phyloP scores from a whole-genome alignment of 2,113 vertebrate species.

The Psettodes erumei region DNA sequence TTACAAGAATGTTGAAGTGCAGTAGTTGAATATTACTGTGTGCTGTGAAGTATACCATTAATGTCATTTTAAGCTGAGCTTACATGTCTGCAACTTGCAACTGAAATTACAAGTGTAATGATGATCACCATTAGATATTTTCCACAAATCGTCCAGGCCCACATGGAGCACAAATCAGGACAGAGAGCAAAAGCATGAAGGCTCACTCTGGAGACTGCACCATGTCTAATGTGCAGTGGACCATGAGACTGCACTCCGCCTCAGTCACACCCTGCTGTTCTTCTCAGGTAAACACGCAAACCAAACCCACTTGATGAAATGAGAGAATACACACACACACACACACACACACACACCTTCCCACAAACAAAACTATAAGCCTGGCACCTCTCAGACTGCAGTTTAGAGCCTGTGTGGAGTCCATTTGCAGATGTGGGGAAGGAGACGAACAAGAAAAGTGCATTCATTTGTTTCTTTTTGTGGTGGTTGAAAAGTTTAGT shows the following conservation, averaged over 20 bases:
- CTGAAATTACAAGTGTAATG: not conserved
- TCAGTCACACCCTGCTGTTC: constrained; percentile 68
- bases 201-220: constrained; percentile 50
- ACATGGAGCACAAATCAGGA: constrained; percentile 4
- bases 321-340: constrained; percentile 18
- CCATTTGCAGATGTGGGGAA: not conserved
- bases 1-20: no score
- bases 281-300: constrained; percentile 65
- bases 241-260: constrained; percentile 56
- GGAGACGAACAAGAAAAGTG: not conserved
- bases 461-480: not conserved
- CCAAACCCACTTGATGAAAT: constrained; percentile 44
- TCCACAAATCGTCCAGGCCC: not conserved
- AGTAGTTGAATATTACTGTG: no score
- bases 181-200: constrained; percentile 28
- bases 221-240: constrained; percentile 60
- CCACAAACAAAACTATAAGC: constrained; percentile 20
- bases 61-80: no score
- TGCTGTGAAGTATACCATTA: no score
- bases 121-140: not conserved
- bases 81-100: no score
- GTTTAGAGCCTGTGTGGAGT: not conserved
- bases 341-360: not conserved
- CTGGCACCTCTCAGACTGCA: constrained; percentile 6
- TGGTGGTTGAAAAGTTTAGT: constrained; percentile 4